Evolutionary conservation across 2,888 invertebrate species (phyloP).

Genomic region (Thyatira batis): DNA sequence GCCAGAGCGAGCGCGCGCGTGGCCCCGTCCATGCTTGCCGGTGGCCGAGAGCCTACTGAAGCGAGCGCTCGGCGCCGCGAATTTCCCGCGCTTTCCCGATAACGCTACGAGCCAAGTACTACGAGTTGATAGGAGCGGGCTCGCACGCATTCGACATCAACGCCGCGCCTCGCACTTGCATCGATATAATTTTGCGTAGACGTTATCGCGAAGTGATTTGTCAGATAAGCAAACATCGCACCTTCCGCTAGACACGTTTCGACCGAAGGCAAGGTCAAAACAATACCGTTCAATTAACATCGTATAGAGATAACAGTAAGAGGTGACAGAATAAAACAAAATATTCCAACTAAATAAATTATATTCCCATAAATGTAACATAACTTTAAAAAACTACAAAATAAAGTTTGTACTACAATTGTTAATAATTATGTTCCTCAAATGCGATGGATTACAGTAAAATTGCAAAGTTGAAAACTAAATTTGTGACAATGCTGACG

Average conservation of each 20-base stretch:
- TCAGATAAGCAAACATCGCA: slow-evolving; percentile 50
- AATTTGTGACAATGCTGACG: slow-evolving; percentile 2
- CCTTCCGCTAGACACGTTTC: slow-evolving; percentile 10
- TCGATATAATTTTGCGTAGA: slow-evolving; percentile 36
- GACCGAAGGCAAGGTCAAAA: neutral
- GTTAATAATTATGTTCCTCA: slow-evolving; percentile 31
- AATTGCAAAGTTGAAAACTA: slow-evolving; percentile 13
- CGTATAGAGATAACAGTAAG: slow-evolving; percentile 6
- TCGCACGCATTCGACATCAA: slow-evolving; percentile 56
- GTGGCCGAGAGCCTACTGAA: slow-evolving; percentile 76
- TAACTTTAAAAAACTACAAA: slow-evolving; percentile 52
- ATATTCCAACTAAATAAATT: slow-evolving; percentile 55
- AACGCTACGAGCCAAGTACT: slow-evolving; percentile 52
- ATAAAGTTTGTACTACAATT: slow-evolving; percentile 62
- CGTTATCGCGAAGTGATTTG: slow-evolving; percentile 63
- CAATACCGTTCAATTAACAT: slow-evolving; percentile 1
- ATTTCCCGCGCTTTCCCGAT: slow-evolving; percentile 81
- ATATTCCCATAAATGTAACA: slow-evolving; percentile 60
- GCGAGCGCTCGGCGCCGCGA: slow-evolving; percentile 38
- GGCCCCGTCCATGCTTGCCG: slow-evolving; percentile 68
- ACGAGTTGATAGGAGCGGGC: slow-evolving; percentile 33
- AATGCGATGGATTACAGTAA: slow-evolving; percentile 37
- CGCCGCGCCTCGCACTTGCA: slow-evolving; percentile 39
- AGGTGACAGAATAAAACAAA: slow-evolving; percentile 53
- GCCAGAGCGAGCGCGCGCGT: slow-evolving; percentile 58